Base-by-base conservation (phyloP, 2,888 invertebrate genomes). In the Elegia similella region DNA sequence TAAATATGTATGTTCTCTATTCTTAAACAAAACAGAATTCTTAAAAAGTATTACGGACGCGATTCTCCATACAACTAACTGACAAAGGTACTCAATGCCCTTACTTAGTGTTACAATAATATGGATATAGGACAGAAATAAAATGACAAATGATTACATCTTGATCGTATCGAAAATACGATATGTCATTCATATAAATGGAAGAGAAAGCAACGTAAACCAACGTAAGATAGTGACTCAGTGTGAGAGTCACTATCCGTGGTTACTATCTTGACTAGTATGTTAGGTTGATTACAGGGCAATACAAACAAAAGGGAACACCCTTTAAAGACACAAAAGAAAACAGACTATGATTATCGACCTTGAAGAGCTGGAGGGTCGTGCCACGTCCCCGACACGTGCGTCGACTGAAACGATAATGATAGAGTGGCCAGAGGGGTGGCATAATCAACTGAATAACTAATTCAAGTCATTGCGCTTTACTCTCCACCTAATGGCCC, bases 381-480 rank as follows among this genome's bases (percentile, higher is more conserved):
- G 70, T 74, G 75, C 73, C 74, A 76, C 75, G 78, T 66, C 78
- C 75, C 66, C 79, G 86, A 81, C 91, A 90, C 91, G 91, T 89
- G 91, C 84, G 72, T 69, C 69, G 67, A 79, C 78, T 81, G 83
- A 86, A 87, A 87, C 79, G 88, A 82, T 89, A 90, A 90, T 89
- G 87, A 88, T 87, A 87, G 86, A 90, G 87, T 88, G 79, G 85
- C 85, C 80, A 70, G 72, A 84, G 88, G 88, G 88, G 89, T 82
- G 78, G 78, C 73, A 81, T 85, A 85, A 85, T 85, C 86, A 87
- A 88, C 87, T 86, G 86, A 86, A 91, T 90, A 83, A 89, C 91
- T 89, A 90, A 91, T 91, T 89, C 86, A 85, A 86, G 83, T 82
- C 84, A 86, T 81, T 86, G 85, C 86, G 81, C 82, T 83, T 85